Percentiles rank a stretch among this genome's conserved stretches.
phyloP scores from a whole-genome alignment of 92 coral and sea anemone genomes.

The Hydrozoanthus gracilis region DNA sequence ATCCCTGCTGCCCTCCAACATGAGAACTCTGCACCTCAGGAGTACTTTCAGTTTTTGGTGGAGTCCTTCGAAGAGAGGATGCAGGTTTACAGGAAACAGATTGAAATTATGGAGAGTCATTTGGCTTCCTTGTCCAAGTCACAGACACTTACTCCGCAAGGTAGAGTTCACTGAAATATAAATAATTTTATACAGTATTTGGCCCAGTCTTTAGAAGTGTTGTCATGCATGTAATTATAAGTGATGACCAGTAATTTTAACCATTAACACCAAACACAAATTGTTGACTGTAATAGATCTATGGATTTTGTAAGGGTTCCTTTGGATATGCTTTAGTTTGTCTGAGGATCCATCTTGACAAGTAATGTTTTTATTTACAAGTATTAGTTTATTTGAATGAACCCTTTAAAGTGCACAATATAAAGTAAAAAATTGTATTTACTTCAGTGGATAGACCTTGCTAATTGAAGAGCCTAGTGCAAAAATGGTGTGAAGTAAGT shows the following conservation, averaged over 20 bases:
- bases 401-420: no score
- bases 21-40: constrained; percentile 93
- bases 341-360: no score
- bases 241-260: no score
- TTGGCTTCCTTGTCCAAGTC: constrained; percentile 91
- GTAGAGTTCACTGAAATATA: constrained; percentile 36
- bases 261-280: background rate
- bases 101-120: constrained; percentile 96
- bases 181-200: background rate
- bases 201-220: background rate
- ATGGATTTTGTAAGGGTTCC: no score
- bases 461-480: no score
- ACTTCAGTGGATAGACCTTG: no score
- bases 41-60: constrained; percentile 89
- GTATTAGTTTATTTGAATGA: no score
- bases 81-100: constrained; percentile 91
- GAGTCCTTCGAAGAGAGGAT: constrained; percentile 98
- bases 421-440: no score
- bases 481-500: no score
- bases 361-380: no score
- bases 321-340: no score
- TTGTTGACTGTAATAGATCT: background rate
- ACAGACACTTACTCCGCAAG: constrained; percentile 96
- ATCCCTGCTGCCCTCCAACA: constrained; percentile 95
- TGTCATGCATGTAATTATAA: no score